These are phyloP conservation scores for Mionectes olivaceus DNA, from an alignment of 2,797 vertebrate species.

Conservation along the genomic window DNA sequence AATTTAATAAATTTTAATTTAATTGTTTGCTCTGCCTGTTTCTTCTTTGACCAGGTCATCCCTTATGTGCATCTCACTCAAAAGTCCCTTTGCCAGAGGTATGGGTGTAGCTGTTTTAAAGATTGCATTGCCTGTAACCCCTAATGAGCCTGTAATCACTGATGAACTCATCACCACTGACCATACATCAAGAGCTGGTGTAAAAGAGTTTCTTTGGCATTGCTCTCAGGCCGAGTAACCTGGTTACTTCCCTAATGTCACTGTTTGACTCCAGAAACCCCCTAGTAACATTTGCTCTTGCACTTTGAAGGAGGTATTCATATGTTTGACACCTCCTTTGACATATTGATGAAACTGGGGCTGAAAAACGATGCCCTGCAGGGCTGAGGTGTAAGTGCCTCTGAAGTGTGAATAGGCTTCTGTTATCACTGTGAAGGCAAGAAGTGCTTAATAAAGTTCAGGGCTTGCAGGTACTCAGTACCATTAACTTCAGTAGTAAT, in stretches of 20 bases:
- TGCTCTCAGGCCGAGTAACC: not conserved
- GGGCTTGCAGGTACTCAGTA: not conserved
- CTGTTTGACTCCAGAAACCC: not conserved
- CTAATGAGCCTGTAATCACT: not conserved
- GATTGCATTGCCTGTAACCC: not conserved
- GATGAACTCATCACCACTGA: not conserved
- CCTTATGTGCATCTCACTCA: not conserved
- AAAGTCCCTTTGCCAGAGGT: not conserved
- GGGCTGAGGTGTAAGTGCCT: not conserved
- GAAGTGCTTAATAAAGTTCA: not conserved
- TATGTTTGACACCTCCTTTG: not conserved
- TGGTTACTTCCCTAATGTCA: not conserved
- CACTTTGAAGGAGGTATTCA: not conserved
- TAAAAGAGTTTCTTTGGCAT: not conserved
- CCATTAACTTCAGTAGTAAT: not conserved
- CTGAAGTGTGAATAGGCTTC: not conserved
- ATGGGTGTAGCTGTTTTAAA: not conserved
- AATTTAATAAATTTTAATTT: too few relatives aligned
- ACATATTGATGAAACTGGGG: not conserved
- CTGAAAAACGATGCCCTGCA: not conserved
- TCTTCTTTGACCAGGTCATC: not conserved
- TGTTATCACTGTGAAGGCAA: not conserved
- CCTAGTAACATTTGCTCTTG: not conserved
- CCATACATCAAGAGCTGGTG: not conserved
- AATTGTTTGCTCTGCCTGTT: not conserved